Percentiles rank a stretch among this genome's conserved stretches.
Conservation (phyloP, 2,888 invertebrate species). For the Gordius sp. region DNA sequence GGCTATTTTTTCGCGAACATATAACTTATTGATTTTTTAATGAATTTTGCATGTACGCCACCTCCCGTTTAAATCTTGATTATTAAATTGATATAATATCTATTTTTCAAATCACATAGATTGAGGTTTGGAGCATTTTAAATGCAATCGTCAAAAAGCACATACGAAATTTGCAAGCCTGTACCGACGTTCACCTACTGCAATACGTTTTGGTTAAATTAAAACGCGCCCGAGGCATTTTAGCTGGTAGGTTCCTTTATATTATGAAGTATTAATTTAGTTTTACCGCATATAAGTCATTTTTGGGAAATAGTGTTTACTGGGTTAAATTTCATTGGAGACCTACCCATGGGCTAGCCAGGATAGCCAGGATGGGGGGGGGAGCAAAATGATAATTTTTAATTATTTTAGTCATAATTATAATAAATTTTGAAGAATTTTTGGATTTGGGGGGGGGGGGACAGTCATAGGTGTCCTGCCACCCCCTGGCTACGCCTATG, state of each 20-base stretch:
- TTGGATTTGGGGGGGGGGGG: too few relatives aligned
- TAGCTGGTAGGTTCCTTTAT: constrained; percentile 43
- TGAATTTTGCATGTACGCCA: neutral
- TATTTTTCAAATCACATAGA: constrained; percentile 38
- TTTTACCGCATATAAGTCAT: neutral
- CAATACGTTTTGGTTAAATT: constrained; percentile 70
- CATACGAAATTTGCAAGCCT: constrained; percentile 74
- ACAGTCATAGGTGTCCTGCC: too few relatives aligned
- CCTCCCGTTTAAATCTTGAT: neutral
- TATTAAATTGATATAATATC: constrained; percentile 24
- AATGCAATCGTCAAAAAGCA: constrained; percentile 90
- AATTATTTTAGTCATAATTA: too few relatives aligned
- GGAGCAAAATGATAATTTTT: too few relatives aligned
- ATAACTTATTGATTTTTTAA: constrained; percentile 16
- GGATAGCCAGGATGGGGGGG: too few relatives aligned
- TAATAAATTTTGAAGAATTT: too few relatives aligned
- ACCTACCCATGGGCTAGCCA: too few relatives aligned
- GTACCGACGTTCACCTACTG: constrained; percentile 84
- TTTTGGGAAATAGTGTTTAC: neutral
- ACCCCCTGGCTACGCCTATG: too few relatives aligned
- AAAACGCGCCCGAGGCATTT: constrained; percentile 66
- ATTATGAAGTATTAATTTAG: neutral
- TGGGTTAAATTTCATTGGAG: too few relatives aligned
- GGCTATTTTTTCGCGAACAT: too few relatives aligned
- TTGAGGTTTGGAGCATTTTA: constrained; percentile 98